Base-by-base conservation (phyloP, 2,797 vertebrate genomes). In the Numenius phaeopus region DNA sequence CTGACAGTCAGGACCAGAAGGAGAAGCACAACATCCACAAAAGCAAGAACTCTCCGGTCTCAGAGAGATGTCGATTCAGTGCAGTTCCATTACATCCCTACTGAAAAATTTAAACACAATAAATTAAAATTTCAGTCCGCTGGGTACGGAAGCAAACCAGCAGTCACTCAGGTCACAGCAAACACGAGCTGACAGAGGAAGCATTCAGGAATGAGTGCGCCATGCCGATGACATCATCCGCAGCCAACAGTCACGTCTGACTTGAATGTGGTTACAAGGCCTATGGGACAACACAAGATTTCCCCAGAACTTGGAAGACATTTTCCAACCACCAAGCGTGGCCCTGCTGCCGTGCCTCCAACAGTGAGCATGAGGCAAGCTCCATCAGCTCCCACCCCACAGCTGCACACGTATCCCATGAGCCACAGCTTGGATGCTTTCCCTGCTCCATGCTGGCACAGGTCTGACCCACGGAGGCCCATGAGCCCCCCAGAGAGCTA, bases 21-120 rank as follows among this genome's bases (percentile, higher is more conserved):
- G 34, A 94, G 58, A 54, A 93, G 40, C 32, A 73, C 17, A 75
- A 86, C 46, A 78, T 46, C 30, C 71, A 69, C 50, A 89, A 89
- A 83, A 75, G 67, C 57, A 78, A 46, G 22, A 89, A 65, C 49
- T 20, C 81, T 29, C 10, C 2, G 13, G 71, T 71, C 88, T 77
- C 76, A n/a, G 40, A 92, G 58, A 84, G 39, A 87, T 66, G 75
- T 65, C 78, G 80, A 83, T 50, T 91, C 85, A 94, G 52, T 11
- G 54, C 49, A 65, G 78, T 49, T 90, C 73, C 83, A 92, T 95
- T 94, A 97, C 93, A 94, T 58, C 75, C 37, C 62, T 85, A 83
- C 81, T 92, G 46, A 95, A 96, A 96, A 89, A 96, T 71, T 89
- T 90, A 96, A 96, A 94, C 83, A 83, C 90, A 90, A 19, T 93